phyloP scores from a whole-genome alignment of 2,797 vertebrate genomes.

The Phrynocephalus vlangalii region DNA sequence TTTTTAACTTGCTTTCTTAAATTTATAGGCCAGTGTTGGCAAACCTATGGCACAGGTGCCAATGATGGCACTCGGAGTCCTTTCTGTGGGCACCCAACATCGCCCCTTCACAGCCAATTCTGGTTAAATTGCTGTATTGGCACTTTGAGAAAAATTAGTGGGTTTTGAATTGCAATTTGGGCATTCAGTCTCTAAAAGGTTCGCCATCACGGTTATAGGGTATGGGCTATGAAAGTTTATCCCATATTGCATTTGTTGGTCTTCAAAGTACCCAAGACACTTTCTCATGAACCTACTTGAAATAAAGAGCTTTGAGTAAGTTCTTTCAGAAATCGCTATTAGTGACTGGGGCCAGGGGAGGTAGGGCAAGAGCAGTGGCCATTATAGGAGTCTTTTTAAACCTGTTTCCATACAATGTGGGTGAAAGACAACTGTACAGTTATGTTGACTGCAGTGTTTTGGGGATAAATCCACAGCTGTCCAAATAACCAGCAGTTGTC shows the following conservation, averaged over 20 bases:
- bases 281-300: background rate
- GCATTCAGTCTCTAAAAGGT: too few species aligned
- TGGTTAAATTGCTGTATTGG: too few species aligned
- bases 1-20: background rate
- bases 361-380: background rate
- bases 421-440: background rate
- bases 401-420: background rate
- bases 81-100: too few species aligned
- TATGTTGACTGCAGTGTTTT: background rate
- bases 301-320: background rate
- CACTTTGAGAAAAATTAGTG: too few species aligned
- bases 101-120: too few species aligned
- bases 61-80: too few species aligned
- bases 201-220: too few species aligned
- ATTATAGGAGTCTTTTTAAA: background rate
- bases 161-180: too few species aligned
- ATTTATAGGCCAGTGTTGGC: too few species aligned
- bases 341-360: background rate
- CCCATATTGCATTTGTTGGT: background rate
- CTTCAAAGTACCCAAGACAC: background rate
- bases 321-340: conserved; percentile 25
- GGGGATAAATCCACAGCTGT: background rate
- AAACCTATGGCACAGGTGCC: too few species aligned
- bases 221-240: background rate
- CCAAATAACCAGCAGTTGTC: background rate